These are phyloP conservation scores for Drosophila quadrilineata DNA, from an alignment of 1,140 invertebrate species.

Conservation along the genomic window DNA sequence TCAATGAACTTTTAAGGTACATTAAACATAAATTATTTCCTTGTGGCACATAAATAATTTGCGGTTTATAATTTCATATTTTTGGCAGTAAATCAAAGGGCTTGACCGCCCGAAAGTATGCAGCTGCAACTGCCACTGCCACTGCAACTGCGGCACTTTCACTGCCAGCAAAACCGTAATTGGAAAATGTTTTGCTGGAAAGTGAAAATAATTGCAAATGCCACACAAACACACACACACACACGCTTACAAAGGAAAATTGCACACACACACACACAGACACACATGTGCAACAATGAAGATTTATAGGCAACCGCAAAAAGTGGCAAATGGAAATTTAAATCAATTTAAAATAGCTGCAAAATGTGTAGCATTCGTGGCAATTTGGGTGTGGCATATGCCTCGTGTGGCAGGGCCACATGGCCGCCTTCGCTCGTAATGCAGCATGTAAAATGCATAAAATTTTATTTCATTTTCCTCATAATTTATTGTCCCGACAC, in stretches of 20 bases:
- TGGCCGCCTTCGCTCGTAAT: constrained; percentile 51
- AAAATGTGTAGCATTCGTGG: constrained; percentile 55
- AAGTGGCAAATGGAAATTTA: constrained; percentile 58
- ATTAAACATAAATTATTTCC: too few relatives aligned
- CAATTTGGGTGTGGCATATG: constrained; percentile 21
- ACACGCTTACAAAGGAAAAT: background rate
- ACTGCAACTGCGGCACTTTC: constrained; percentile 31
- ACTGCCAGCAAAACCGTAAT: constrained; percentile 10
- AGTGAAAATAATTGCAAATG: constrained; percentile 51
- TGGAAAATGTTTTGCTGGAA: constrained; percentile 28
- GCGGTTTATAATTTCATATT: background rate
- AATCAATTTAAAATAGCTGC: constrained; percentile 70
- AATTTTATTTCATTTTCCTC: constrained; percentile 37
- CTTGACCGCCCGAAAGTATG: constrained; percentile 37
- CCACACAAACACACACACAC: constrained; percentile 3
- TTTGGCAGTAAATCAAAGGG: constrained; percentile 19
- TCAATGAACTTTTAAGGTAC: too few relatives aligned
- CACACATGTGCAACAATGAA: constrained; percentile 5
- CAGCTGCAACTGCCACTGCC: too few relatives aligned
- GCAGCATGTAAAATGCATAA: constrained; percentile 60
- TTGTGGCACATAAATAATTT: too few relatives aligned
- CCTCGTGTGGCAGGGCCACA: constrained; percentile 37
- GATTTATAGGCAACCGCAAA: constrained; percentile 63
- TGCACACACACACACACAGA: background rate
- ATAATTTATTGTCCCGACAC: constrained; percentile 78